phyloP scores from a whole-genome alignment of 2,888 invertebrate genomes.

The Caenorhabditis sp. region DNA sequence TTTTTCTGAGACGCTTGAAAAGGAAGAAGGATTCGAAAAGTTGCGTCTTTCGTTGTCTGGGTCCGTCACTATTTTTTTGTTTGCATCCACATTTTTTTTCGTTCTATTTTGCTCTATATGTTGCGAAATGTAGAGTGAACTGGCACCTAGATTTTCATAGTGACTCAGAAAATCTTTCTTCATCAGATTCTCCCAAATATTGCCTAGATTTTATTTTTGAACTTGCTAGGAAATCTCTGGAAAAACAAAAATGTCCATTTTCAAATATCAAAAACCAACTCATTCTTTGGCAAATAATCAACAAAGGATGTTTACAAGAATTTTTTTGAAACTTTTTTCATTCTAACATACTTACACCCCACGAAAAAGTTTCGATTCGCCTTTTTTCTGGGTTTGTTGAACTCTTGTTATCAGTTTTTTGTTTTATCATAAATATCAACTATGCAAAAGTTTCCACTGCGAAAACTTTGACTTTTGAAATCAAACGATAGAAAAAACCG shows the following conservation, averaged over 20 bases:
- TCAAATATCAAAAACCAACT: slow-evolving; percentile 13
- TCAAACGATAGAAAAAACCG: neutral
- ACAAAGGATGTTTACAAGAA: neutral
- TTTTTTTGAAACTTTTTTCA: too few relatives aligned
- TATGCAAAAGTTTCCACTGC: too few relatives aligned
- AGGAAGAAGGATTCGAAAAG: neutral
- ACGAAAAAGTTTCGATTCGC: too few relatives aligned
- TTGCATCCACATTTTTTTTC: neutral
- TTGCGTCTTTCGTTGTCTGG: slow-evolving; percentile 11
- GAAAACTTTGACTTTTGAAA: too few relatives aligned
- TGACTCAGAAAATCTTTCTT: neutral
- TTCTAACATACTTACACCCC: too few relatives aligned
- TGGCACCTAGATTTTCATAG: neutral
- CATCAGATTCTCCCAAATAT: neutral
- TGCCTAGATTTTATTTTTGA: neutral
- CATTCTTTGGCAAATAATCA: slow-evolving; percentile 8
- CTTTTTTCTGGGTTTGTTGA: neutral
- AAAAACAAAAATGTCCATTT: neutral
- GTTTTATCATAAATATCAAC: too few relatives aligned
- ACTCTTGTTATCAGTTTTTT: neutral
- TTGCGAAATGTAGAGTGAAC: slow-evolving; percentile 40
- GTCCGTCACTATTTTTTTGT: slow-evolving; percentile 31
- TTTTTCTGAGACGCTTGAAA: neutral
- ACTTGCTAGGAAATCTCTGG: neutral
- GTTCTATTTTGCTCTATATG: slow-evolving; percentile 3